Conservation (phyloP, 2,113 vertebrate species). For the Cacatua alba region DNA sequence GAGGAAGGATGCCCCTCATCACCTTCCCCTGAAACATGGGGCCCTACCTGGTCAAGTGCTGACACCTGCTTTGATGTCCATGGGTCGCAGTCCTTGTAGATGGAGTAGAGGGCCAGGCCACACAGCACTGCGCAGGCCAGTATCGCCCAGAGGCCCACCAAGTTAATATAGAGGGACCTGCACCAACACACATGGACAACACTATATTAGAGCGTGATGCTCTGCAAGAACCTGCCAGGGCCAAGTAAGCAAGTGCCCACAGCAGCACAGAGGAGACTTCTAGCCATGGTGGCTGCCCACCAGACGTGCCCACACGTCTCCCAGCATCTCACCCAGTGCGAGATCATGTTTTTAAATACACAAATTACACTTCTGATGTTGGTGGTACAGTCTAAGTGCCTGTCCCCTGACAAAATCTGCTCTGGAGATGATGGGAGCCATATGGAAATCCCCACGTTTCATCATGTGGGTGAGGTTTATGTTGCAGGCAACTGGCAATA, state of each 20-base stretch:
- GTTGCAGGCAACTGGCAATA: not conserved
- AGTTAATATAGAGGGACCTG: conserved; percentile 91
- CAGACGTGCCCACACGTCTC: rapidly evolving
- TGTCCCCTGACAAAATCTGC: not conserved
- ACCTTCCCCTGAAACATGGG: not conserved
- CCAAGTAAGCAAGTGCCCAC: rapidly evolving
- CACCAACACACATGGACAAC: not conserved
- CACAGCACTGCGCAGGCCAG: conserved; percentile 80
- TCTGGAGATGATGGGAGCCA: rapidly evolving
- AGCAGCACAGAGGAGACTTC: rapidly evolving
- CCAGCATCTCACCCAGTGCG: not conserved
- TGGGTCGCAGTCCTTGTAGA: conserved; percentile 91
- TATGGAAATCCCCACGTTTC: not conserved
- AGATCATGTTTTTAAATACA: not conserved
- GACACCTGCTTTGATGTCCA: conserved; percentile 83
- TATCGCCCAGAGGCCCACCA: conserved; percentile 88
- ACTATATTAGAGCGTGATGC: not conserved
- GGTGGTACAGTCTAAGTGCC: not conserved
- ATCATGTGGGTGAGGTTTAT: rapidly evolving
- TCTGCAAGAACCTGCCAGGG: rapidly evolving
- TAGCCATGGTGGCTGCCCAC: rapidly evolving
- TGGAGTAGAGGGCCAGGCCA: conserved; percentile 88
- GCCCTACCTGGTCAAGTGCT: conserved; percentile 87
- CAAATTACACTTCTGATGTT: not conserved
- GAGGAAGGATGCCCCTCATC: not conserved